Evolutionary conservation across 2,113 vertebrate species (phyloP).

Genomic region (Muscicapa adusta): DNA sequence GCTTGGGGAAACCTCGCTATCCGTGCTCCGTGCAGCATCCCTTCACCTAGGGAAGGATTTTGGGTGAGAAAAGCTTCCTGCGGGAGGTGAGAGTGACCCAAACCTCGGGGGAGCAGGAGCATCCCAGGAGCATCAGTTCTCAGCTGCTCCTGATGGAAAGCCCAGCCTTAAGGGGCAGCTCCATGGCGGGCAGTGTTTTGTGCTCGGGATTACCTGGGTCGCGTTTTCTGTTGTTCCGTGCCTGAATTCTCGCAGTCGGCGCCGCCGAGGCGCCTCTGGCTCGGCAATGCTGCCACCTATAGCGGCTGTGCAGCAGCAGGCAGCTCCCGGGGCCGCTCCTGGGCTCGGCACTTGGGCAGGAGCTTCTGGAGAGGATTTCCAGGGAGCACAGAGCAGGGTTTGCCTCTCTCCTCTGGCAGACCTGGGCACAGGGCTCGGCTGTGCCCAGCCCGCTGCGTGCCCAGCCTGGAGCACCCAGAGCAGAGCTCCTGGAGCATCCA

Average conservation of each 20-base stretch:
- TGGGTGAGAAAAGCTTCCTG: not conserved
- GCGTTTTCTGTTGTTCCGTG: not conserved
- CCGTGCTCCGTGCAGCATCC: not conserved
- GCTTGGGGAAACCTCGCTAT: not conserved
- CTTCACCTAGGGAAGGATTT: not conserved
- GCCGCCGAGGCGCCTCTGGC: not conserved
- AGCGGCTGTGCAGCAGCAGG: not conserved
- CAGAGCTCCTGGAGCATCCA: no score
- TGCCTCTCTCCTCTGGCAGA: not conserved
- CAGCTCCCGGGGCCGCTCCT: accelerated
- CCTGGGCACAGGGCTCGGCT: accelerated
- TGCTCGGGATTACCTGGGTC: not conserved
- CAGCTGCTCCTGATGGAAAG: accelerated
- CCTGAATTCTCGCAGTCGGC: not conserved
- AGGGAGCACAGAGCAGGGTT: not conserved
- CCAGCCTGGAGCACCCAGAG: no score
- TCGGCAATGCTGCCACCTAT: slow-evolving; percentile 69
- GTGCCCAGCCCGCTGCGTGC: not conserved
- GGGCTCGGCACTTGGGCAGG: accelerated
- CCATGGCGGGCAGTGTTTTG: not conserved
- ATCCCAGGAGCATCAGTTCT: not conserved
- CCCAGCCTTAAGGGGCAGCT: not conserved
- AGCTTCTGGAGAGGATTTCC: not conserved
- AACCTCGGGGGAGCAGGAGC: not conserved
- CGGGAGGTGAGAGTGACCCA: accelerated